Percentiles rank a stretch among this genome's conserved stretches.
Evolutionary conservation across 2,888 invertebrate species (phyloP).

Genomic region (Lepidochrysops patricia): DNA sequence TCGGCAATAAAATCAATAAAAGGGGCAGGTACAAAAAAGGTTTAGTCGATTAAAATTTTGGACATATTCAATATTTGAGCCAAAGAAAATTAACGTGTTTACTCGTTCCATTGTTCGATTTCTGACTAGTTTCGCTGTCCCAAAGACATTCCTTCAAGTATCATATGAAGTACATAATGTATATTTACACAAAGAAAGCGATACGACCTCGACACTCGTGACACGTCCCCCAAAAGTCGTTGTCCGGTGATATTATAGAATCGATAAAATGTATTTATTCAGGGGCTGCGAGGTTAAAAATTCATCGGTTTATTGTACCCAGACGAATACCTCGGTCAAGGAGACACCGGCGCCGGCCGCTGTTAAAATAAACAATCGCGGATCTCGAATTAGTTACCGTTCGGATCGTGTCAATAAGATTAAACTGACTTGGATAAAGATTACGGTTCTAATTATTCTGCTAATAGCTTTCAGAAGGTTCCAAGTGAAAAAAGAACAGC

Average conservation of each 20-base stretch:
- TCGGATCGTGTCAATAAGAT: neutral
- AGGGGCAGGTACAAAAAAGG: too few relatives aligned
- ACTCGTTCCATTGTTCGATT: too few relatives aligned
- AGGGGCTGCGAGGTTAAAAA: constrained; percentile 39
- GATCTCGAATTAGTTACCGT: constrained; percentile 17
- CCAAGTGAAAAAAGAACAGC: neutral
- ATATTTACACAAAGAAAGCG: neutral
- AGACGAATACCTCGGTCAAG: constrained; percentile 49
- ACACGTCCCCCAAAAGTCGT: neutral
- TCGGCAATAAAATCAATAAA: too few relatives aligned
- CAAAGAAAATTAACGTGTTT: too few relatives aligned
- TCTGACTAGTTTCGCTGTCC: too few relatives aligned
- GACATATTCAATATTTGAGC: too few relatives aligned
- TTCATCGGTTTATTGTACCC: constrained; percentile 44
- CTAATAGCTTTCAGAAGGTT: neutral
- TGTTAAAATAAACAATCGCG: constrained; percentile 46
- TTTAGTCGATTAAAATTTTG: too few relatives aligned
- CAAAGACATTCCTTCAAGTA: too few relatives aligned
- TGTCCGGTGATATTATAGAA: neutral
- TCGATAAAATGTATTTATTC: constrained; percentile 15
- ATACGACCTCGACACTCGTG: neutral
- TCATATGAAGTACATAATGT: neutral
- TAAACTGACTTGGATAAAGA: neutral
- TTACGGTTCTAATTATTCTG: neutral
- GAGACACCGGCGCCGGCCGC: constrained; percentile 46